Base-by-base conservation (phyloP, 2,113 vertebrate species). In the Leptobrachium leishanense region DNA sequence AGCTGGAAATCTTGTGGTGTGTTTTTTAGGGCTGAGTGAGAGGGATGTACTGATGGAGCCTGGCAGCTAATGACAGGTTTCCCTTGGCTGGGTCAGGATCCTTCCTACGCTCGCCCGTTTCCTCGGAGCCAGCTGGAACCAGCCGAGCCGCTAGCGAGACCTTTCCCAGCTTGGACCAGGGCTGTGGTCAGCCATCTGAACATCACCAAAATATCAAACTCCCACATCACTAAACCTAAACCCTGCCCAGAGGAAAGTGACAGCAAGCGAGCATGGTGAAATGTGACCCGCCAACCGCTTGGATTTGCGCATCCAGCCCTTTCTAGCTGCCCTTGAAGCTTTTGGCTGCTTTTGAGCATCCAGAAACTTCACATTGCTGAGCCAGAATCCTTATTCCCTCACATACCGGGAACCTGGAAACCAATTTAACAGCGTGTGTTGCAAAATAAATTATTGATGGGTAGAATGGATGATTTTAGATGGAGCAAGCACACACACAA, bases 21-120 rank as follows among this genome's bases (percentile, higher is more conserved):
- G 43, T 78, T 46, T 42, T 46, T 54, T 41, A 72, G 76, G 54
- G 57, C 68, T 64, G 44, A 63, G 59, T 46, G 59, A 42, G 40
- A 65, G 69, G 8, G 44, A 55, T 66, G 62, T 63, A 43, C 59
- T 59, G 68, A 46, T 20, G 6, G 59, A 72, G 59, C 46, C 44
- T 79, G 68, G 69, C 59, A 79, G 31, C 43, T 72, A 79, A 78
- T 72, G 59, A 43, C 77, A 55, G 40, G 59, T 72, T 79, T 72
- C 43, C 40, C 2, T 65, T 79, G 77, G 77, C 77, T 72, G 6
- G 76, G 54, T 54, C 41, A 67, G 20, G 50, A 15, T 43, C 31
- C 77, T 70, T 78, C 76, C 65, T 65, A 64, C 43, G 31, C 41
- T 12, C 54, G 10, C 20, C 72, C n/a, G 54, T 39, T 20, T 42